These are phyloP conservation scores for Drosophila affinis DNA, from an alignment of 2,888 invertebrate genomes.

Conservation along the genomic window DNA sequence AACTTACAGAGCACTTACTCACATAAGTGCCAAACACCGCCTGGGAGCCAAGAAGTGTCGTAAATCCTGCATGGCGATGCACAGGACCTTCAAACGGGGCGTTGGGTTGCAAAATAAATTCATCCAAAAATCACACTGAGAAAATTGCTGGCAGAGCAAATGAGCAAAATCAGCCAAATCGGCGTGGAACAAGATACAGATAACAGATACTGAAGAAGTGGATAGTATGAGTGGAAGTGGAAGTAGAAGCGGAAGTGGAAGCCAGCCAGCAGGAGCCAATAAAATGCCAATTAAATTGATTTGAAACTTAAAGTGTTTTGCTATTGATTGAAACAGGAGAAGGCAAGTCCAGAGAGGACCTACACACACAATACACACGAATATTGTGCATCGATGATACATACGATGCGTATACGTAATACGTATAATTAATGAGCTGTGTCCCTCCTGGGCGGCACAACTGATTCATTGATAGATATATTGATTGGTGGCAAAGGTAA, in stretches of 20 bases:
- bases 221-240: too few species aligned
- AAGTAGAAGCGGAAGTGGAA: too few species aligned
- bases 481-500: conserved; percentile 42
- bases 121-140: conserved; percentile 64
- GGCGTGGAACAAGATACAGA: too few species aligned
- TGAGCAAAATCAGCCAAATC: conserved; percentile 44
- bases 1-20: conserved; percentile 16
- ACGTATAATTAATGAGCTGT: conserved; percentile 57
- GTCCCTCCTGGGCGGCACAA: conserved; percentile 31
- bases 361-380: too few species aligned
- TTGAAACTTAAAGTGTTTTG: conserved; percentile 54
- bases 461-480: conserved; percentile 69
- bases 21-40: conserved; percentile 44
- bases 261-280: conserved; percentile 11
- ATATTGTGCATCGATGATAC: too few species aligned
- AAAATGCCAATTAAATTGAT: conserved; percentile 68
- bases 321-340: conserved; percentile 11
- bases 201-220: neutral
- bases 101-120: conserved; percentile 44
- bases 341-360: too few species aligned
- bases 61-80: conserved; percentile 20
- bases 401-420: conserved; percentile 1
- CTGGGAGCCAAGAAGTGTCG: neutral
- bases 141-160: conserved; percentile 56
- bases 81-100: conserved; percentile 27